Percentiles rank a stretch among this genome's conserved stretches.
Conservation (phyloP, 2,888 invertebrate genomes). For the Ryuthela nishihirai region DNA sequence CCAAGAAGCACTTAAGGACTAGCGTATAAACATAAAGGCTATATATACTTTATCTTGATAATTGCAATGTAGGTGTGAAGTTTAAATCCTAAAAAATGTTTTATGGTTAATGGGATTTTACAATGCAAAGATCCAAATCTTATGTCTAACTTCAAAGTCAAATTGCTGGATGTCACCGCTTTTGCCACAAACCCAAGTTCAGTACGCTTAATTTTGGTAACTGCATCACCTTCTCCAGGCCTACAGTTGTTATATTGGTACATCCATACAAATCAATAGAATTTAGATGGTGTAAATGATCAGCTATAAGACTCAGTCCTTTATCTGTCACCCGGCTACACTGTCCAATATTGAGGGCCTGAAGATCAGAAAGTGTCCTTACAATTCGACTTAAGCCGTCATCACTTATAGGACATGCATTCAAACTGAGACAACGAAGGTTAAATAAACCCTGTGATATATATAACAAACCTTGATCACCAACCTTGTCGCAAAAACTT, state of each 20-base stretch:
- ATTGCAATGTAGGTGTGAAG: no score
- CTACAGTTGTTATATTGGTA: constrained; percentile 79
- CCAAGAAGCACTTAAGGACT: no score
- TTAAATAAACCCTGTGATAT: constrained; percentile 85
- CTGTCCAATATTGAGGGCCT: constrained; percentile 89
- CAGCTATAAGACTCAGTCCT: constrained; percentile 73
- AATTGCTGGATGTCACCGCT: no score
- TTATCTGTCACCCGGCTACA: constrained; percentile 84
- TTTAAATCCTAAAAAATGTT: no score
- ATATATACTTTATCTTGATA: no score
- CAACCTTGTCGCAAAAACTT: constrained; percentile 93
- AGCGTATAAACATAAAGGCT: no score
- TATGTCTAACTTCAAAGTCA: no score
- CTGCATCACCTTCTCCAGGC: constrained; percentile 83
- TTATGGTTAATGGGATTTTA: no score
- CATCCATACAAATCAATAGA: constrained; percentile 95
- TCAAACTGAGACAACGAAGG: constrained; percentile 73
- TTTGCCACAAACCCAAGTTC: constrained; percentile 89
- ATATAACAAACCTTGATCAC: constrained; percentile 82
- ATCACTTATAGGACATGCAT: constrained; percentile 88
- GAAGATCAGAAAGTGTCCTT: constrained; percentile 74
- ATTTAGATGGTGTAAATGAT: constrained; percentile 72
- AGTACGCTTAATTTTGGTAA: constrained; percentile 78
- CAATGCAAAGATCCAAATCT: no score
- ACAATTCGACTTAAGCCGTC: constrained; percentile 82